Evolutionary conservation across 2,113 vertebrate genomes (phyloP), one percentile per base, ranked within the genome.

Genomic region (Pachycephala philippinensis): DNA sequence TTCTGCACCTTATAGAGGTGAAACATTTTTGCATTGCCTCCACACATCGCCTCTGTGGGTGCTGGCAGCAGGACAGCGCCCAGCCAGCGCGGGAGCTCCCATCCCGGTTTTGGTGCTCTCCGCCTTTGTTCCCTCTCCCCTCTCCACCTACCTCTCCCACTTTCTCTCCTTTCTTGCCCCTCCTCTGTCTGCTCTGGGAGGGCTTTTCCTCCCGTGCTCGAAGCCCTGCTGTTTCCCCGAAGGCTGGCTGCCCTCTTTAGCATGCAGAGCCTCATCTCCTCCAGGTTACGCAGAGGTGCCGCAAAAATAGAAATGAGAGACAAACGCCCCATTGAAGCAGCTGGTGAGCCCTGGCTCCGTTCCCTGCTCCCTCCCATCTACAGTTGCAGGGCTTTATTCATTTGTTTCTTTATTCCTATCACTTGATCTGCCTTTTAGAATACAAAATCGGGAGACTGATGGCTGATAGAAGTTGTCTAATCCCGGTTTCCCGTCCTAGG

Each of bases 231-330:
- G 9, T 81, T 96, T 87, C 74, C 81, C 71, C 7, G 10, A 94
- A 87, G 93, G 90, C 95, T 96, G 91, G 31, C 95, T 89, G 87
- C 79, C 78, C 93, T 97, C 76, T 96, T 97, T 95, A 96, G 94
- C 96, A 96, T 96, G 94, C 96, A 91, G 81, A 94, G 87, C 94
- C 80, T 96, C 89, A 39, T 92, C 93, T 89, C 93, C 86, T 92
- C 84, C 96, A 97, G 95, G 96, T 96, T 97, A 96, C 91, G 21
- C 95, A 95, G 95, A 97, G 96, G 93, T 96, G 95, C 88, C 50
- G 63, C 95, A 96, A 97, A 96, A 97, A 95, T 96, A 97, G 96
- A 89, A 94, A 93, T 87, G 91, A 96, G 93, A 95, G 84, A 97
- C 95, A 96, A 95, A 79, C 50, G 15, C 85, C 90, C 95, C 90